Conservation (phyloP, 2,888 invertebrate species). For the Tetropium fuscum region DNA sequence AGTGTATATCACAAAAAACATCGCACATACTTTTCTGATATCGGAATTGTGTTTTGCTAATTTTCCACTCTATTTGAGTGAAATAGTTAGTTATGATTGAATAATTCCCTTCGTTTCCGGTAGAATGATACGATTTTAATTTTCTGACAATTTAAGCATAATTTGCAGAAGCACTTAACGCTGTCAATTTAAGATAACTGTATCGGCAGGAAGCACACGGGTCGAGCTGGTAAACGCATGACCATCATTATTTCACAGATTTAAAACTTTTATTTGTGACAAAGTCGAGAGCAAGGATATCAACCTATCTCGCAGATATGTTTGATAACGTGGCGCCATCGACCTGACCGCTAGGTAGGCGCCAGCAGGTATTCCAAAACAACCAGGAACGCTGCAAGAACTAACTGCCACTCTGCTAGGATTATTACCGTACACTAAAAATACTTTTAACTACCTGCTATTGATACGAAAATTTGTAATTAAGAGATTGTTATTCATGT, state of each 20-base stretch:
- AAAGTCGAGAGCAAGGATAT: constrained; percentile 12
- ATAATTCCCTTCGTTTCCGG: no score
- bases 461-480: constrained; percentile 18
- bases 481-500: constrained; percentile 13
- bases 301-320: constrained; percentile 27
- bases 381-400: constrained; percentile 31
- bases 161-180: neutral
- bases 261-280: neutral
- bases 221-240: constrained; percentile 1
- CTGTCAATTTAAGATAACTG: neutral
- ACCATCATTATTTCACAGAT: constrained; percentile 18
- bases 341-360: constrained; percentile 40
- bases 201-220: constrained; percentile 13
- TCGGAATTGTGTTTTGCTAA: no score
- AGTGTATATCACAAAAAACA: no score
- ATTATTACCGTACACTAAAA: constrained; percentile 18
- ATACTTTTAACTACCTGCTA: constrained; percentile 18
- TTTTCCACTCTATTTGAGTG: no score
- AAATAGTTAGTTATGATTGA: no score
- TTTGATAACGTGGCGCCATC: constrained; percentile 36
- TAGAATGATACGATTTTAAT: no score
- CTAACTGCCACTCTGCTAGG: constrained; percentile 17
- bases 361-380: constrained; percentile 47
- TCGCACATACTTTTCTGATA: no score
- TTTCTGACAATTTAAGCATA: no score